Evolutionary conservation across 2,797 vertebrate genomes (phyloP), one percentile per base, ranked within the genome.

Genomic region (Anguilla anguilla): DNA sequence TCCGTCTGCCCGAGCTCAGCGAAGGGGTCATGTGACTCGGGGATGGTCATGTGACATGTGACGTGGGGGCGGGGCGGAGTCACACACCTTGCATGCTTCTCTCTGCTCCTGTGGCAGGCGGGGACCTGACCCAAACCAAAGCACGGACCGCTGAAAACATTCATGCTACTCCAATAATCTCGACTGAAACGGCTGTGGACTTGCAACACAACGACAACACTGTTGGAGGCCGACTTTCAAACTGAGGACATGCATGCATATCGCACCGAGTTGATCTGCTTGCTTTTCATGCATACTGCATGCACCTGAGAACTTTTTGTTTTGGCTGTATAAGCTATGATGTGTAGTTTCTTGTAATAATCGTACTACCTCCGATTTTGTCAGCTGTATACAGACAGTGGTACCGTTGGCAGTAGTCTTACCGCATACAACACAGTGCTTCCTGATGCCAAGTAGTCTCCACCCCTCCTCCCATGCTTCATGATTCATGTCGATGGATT

Each of bases 21-120:
- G 51, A 17, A 53, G 86, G 81, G 69, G 86, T 86, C 86, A 86
- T 59, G 69, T 81, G 72, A 86, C 61, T 59, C 22, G 22, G 9
- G 61, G 9, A 67, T n/a, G 61, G 22, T 67, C 61, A 67, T n/a
- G 9, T 9, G 61, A 67, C 61, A 0, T 64, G 57, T 22, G 61
- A 61, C 59, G 7, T 64, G 19, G 0, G 59, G 22, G 17, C 59
- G 17, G 59, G 19, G 59, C 4, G n/a, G n/a, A n/a, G n/a, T n/a
- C n/a, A n/a, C n/a, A n/a, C n/a, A n/a, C n/a, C n/a, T n/a, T n/a
- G n/a, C n/a, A n/a, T n/a, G n/a, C 4, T 46, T 46, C 6, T 2
- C 19, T 10, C 17, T 81, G 43, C 77, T 49, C 43, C 77, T 81
- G 43, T 49, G 43, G 39, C 31, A 17, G 35, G 43, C 19, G 43